phyloP scores from a whole-genome alignment of 1,140 invertebrate species.

The Anoplolepis gracilipes region DNA sequence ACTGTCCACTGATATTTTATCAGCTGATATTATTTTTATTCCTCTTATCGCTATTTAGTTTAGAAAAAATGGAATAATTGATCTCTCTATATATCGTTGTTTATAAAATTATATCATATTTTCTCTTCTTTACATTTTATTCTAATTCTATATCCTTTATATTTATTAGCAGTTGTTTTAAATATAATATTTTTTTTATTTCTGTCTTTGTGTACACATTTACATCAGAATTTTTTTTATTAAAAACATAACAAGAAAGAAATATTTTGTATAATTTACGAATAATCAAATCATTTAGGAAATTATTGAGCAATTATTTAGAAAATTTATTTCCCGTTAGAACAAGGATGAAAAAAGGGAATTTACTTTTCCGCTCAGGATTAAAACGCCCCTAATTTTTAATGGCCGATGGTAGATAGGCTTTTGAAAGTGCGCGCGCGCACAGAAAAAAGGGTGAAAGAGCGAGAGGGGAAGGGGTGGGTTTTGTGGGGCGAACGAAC shows the following conservation, averaged over 20 bases:
- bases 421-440: constrained; percentile 47
- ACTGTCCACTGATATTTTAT: constrained; percentile 22
- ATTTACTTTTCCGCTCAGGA: neutral
- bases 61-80: neutral
- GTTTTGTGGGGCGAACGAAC: constrained; percentile 71
- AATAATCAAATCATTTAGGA: too few relatives aligned
- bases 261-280: neutral
- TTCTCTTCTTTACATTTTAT: too few relatives aligned
- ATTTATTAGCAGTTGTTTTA: neutral
- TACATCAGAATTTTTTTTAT: neutral
- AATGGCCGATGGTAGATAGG: neutral
- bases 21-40: constrained; percentile 17
- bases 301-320: too few relatives aligned
- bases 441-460: constrained; percentile 27
- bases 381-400: constrained; percentile 12
- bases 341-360: neutral
- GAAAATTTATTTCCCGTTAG: neutral
- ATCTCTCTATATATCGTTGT: neutral
- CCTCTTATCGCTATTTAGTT: neutral
- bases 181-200: neutral
- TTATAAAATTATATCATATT: too few relatives aligned
- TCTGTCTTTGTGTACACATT: too few relatives aligned
- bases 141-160: neutral
- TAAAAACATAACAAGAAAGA: too few relatives aligned
- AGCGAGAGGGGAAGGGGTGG: constrained; percentile 36